phyloP scores from a whole-genome alignment of 2,797 vertebrate genomes.

The Macropodus opercularis region DNA sequence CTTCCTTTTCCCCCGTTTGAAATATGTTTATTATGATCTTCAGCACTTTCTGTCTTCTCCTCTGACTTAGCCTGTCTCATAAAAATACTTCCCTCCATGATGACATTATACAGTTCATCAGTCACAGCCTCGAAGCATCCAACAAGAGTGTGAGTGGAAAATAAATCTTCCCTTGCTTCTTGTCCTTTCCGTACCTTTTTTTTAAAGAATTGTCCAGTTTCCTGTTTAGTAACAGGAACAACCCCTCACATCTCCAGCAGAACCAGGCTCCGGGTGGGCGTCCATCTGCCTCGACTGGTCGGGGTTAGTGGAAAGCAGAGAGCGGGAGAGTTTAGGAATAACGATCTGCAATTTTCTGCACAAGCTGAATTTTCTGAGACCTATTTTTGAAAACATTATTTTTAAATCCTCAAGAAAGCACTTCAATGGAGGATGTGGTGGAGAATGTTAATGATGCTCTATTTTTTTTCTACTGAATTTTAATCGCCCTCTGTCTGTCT shows the following conservation, averaged over 20 bases:
- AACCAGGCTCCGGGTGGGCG: too few species aligned
- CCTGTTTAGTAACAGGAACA: too few species aligned
- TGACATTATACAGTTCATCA: conserved; percentile 73
- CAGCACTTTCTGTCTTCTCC: not conserved
- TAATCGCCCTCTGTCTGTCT: not conserved
- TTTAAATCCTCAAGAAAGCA: not conserved
- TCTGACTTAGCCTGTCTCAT: conserved; percentile 61
- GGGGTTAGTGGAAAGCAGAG: too few species aligned
- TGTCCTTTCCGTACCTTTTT: too few species aligned
- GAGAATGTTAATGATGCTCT: not conserved
- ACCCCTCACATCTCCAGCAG: too few species aligned
- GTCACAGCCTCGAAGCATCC: conserved; percentile 83
- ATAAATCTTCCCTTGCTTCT: conserved; percentile 84
- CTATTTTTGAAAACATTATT: not conserved
- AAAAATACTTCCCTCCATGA: conserved; percentile 78
- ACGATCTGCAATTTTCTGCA: not conserved
- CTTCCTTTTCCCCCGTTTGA: not conserved
- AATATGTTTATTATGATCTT: not conserved
- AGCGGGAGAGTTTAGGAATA: not conserved
- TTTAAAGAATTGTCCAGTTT: too few species aligned
- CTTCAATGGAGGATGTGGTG: conserved; percentile 1
- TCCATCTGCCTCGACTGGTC: too few species aligned
- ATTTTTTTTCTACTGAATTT: conserved; percentile 2
- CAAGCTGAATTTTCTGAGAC: not conserved
- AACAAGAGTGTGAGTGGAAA: conserved; percentile 83